phyloP scores from a whole-genome alignment of 2,888 invertebrate genomes.

The Pterostichus madidus region DNA sequence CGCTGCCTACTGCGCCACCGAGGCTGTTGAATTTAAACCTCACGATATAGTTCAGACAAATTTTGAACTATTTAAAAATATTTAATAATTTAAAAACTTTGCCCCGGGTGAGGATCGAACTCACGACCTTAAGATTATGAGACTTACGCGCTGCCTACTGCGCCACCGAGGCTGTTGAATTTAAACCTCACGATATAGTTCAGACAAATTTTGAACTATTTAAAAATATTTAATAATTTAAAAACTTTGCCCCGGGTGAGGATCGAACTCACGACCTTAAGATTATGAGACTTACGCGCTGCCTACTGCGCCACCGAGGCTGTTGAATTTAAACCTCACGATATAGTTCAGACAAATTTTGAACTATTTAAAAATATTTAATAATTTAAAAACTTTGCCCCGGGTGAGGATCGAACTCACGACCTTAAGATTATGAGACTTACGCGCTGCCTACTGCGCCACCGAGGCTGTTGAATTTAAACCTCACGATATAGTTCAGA shows the following conservation, averaged over 20 bases:
- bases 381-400: slow-evolving; percentile 79
- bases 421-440: slow-evolving; percentile 96
- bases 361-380: too few relatives aligned
- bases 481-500: too few relatives aligned
- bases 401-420: slow-evolving; percentile 97
- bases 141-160: slow-evolving; percentile 95
- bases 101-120: slow-evolving; percentile 97
- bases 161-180: slow-evolving; percentile 85
- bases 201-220: too few relatives aligned
- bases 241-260: slow-evolving; percentile 88
- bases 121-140: slow-evolving; percentile 97
- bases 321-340: background rate
- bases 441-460: slow-evolving; percentile 94
- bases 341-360: too few relatives aligned
- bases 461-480: slow-evolving; percentile 81
- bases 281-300: slow-evolving; percentile 95
- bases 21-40: slow-evolving; percentile 77
- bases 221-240: too few relatives aligned
- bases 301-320: slow-evolving; percentile 93
- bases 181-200: too few relatives aligned
- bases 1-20: slow-evolving; percentile 93
- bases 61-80: too few relatives aligned
- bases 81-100: slow-evolving; percentile 71
- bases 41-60: too few relatives aligned
- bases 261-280: slow-evolving; percentile 98